Evolutionary conservation across 2,113 vertebrate species (phyloP).

Genomic region (Ellobius talpinus): DNA sequence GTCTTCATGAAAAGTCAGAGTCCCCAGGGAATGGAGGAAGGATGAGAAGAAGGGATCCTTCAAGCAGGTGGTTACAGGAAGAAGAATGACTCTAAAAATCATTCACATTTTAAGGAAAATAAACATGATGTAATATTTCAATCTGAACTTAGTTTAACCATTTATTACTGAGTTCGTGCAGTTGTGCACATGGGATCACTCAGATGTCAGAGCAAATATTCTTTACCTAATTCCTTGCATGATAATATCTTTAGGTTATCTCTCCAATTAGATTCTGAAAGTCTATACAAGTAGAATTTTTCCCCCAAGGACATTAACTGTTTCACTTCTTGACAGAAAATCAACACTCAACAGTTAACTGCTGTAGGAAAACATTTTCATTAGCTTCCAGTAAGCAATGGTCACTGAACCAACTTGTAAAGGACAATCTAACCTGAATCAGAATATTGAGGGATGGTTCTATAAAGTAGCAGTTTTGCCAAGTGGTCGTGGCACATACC

Average conservation of each 20-base stretch:
- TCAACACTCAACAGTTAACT: conserved; percentile 31
- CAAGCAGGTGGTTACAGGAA: neutral
- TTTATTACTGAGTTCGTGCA: conserved; percentile 16
- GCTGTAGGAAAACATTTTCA: conserved; percentile 44
- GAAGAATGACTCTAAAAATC: neutral
- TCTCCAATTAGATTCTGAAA: conserved; percentile 41
- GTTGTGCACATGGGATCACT: neutral
- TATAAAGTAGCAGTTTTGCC: conserved; percentile 38
- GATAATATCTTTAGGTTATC: neutral
- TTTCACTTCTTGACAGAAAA: neutral
- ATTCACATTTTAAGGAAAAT: conserved; percentile 53
- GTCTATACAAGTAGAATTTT: neutral
- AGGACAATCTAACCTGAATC: conserved; percentile 4
- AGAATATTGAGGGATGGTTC: neutral
- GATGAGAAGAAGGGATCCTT: neutral
- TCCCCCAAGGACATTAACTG: neutral
- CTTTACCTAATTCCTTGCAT: conserved; percentile 12
- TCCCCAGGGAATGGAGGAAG: neutral
- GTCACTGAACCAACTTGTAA: neutral
- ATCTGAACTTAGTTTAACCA: conserved; percentile 3
- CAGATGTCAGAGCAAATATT: conserved; percentile 6
- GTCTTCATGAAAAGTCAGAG: neutral
- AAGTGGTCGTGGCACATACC: too few species aligned
- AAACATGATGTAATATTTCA: conserved; percentile 34
- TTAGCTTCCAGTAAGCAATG: conserved; percentile 52